Percentiles rank a stretch among this genome's conserved stretches.
These are phyloP conservation scores for Odontothrips loti DNA, from an alignment of 2,888 invertebrate genomes.

Conservation along the genomic window DNA sequence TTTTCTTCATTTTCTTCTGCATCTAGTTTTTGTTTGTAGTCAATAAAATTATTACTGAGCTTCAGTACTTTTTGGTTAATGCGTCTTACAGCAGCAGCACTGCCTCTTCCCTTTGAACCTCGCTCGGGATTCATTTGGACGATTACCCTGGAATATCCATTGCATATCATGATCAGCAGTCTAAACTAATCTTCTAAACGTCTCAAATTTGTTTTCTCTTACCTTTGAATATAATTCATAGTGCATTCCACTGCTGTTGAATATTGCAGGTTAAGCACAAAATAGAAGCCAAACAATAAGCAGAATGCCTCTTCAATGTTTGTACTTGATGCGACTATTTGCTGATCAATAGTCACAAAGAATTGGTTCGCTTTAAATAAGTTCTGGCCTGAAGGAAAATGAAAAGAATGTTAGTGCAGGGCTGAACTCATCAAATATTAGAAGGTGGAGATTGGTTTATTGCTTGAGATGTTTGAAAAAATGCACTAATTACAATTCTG, in stretches of 20 bases:
- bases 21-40: too few relatives aligned
- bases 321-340: not conserved
- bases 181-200: not conserved
- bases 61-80: not conserved
- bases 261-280: not conserved
- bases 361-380: not conserved
- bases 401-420: too few relatives aligned
- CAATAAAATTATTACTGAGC: not conserved
- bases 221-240: not conserved
- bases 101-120: too few relatives aligned
- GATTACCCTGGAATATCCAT: not conserved
- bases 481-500: not conserved
- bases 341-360: not conserved
- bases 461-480: too few relatives aligned
- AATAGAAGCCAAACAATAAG: not conserved
- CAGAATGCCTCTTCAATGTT: not conserved
- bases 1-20: too few relatives aligned
- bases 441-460: too few relatives aligned
- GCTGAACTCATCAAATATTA: too few relatives aligned
- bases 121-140: not conserved
- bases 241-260: not conserved
- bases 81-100: not conserved
- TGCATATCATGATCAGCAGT: not conserved
- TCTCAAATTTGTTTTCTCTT: not conserved
- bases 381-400: not conserved